A percentile compares a stretch with the other conserved stretches of the same genome.
Evolutionary conservation across 2,888 invertebrate species (phyloP).

Genomic region (Zele albiditarsus): DNA sequence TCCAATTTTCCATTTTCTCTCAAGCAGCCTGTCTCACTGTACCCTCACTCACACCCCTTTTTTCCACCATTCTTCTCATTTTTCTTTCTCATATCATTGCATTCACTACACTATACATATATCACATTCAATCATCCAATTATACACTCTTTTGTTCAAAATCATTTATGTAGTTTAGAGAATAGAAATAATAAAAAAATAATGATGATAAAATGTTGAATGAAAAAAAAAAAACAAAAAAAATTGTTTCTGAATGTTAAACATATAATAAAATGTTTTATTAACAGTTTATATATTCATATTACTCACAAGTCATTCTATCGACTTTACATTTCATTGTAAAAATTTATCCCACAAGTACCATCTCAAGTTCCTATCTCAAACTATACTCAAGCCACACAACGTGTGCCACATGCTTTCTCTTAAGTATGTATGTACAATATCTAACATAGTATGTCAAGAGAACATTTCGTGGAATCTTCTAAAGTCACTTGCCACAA

Average conservation of each 20-base stretch:
- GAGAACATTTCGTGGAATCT: background rate
- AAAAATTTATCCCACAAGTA: slow-evolving; percentile 11
- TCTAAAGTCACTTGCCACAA: background rate
- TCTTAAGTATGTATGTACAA: background rate
- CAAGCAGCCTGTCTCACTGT: slow-evolving; percentile 34
- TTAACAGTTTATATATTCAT: background rate
- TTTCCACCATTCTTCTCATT: slow-evolving; percentile 8
- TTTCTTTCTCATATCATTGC: slow-evolving; percentile 31
- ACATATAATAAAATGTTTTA: background rate
- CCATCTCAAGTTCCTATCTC: slow-evolving; percentile 18
- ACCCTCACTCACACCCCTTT: slow-evolving; percentile 23
- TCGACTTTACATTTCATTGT: background rate
- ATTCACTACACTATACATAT: background rate
- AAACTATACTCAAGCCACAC: background rate
- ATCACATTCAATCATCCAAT: too few species aligned
- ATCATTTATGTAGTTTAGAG: too few species aligned
- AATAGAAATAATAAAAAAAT: too few species aligned
- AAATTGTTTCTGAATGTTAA: background rate
- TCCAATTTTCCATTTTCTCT: slow-evolving; percentile 56
- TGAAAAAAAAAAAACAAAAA: too few species aligned
- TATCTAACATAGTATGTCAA: background rate
- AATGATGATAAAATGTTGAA: too few species aligned
- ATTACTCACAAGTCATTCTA: background rate
- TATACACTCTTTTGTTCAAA: too few species aligned
- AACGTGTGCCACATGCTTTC: background rate